Evolutionary conservation across 2,888 invertebrate genomes (phyloP).

Genomic region (Euspilapteryx auroguttella): DNA sequence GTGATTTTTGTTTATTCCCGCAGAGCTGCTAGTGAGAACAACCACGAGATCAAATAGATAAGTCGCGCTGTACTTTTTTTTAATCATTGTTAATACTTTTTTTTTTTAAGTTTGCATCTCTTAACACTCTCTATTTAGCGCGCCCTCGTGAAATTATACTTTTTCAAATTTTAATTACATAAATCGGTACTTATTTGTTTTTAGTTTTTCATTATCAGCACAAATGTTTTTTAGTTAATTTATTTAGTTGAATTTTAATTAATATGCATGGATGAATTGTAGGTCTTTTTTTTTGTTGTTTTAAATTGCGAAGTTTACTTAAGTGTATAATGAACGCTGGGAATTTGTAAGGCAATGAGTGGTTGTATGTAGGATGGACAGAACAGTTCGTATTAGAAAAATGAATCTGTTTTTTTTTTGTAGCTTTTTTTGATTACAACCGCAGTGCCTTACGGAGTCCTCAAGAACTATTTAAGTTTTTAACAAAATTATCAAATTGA

Average conservation of each 20-base stretch:
- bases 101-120: not conserved
- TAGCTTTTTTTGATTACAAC: no score
- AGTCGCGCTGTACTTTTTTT: no score
- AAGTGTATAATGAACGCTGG: constrained; percentile 15
- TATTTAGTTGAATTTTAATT: constrained; percentile 31
- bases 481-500: not conserved
- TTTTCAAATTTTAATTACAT: no score
- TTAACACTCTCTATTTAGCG: not conserved
- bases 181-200: no score
- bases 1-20: no score
- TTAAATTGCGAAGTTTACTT: constrained; percentile 47
- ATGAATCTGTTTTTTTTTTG: no score
- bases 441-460: constrained; percentile 9
- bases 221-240: constrained; percentile 25
- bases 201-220: constrained; percentile 45
- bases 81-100: no score
- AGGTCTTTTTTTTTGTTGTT: constrained; percentile 27
- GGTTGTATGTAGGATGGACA: no score
- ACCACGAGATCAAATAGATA: no score
- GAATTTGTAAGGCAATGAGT: constrained; percentile 1
- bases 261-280: constrained; percentile 31
- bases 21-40: no score
- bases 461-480: not conserved
- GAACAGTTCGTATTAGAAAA: no score
- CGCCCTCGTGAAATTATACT: no score